Conservation (phyloP, 2,888 invertebrate species). For the Drosophila formosana region DNA sequence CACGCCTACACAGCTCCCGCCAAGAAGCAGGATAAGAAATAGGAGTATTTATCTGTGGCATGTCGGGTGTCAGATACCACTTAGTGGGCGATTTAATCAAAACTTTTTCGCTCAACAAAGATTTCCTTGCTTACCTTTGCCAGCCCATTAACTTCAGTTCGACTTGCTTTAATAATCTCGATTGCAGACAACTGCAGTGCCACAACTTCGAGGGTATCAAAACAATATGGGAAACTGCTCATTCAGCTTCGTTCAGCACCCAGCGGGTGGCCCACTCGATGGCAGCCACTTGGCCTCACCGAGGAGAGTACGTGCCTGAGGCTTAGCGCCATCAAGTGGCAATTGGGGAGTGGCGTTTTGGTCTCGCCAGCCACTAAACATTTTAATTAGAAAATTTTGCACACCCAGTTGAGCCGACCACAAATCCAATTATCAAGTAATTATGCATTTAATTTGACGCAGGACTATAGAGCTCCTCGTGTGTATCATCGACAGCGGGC, state of each 20-base stretch:
- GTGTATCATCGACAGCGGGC: slow-evolving; percentile 46
- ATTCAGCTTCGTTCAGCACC: slow-evolving; percentile 20
- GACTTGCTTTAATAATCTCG: not conserved
- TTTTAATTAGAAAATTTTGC: slow-evolving; percentile 78
- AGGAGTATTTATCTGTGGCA: not conserved
- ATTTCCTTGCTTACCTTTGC: not conserved
- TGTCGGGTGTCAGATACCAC: slow-evolving; percentile 8
- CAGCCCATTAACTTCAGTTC: not conserved
- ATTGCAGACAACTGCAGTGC: not conserved
- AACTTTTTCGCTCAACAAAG: not conserved
- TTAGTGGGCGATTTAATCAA: not conserved
- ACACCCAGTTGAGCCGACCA: slow-evolving; percentile 75
- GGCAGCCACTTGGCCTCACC: slow-evolving; percentile 38
- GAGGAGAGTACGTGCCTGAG: slow-evolving; percentile 64
- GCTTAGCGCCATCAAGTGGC: slow-evolving; percentile 64
- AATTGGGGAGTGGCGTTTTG: slow-evolving; percentile 38
- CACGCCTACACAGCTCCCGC: slow-evolving; percentile 30
- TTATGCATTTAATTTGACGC: slow-evolving; percentile 74
- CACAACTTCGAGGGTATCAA: slow-evolving; percentile 21
- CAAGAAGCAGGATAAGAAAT: slow-evolving; percentile 10
- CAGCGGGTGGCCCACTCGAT: slow-evolving; percentile 49
- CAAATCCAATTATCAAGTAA: slow-evolving; percentile 79
- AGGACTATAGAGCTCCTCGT: slow-evolving; percentile 19
- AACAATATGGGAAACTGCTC: slow-evolving; percentile 27
- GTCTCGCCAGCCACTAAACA: slow-evolving; percentile 67